Percentiles rank a stretch among this genome's conserved stretches.
These are phyloP conservation scores for Tauraco hartlaubi DNA, from an alignment of 2,797 vertebrate genomes.

Conservation along the genomic window DNA sequence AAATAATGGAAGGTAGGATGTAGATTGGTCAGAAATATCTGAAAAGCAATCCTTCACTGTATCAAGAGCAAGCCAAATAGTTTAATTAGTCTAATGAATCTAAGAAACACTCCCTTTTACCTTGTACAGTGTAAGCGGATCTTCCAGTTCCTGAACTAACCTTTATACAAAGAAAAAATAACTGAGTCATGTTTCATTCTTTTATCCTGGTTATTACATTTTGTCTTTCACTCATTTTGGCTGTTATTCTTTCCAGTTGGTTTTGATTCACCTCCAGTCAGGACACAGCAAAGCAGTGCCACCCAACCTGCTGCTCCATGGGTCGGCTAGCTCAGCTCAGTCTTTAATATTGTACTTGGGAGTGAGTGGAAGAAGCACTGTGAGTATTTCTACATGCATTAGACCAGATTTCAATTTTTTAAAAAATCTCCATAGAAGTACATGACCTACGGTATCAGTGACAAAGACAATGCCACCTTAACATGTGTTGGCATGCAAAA, in stretches of 20 bases:
- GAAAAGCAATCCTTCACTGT: neutral
- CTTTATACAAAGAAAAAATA: neutral
- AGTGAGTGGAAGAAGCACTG: neutral
- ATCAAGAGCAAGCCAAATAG: neutral
- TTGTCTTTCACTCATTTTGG: neutral
- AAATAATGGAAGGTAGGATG: neutral
- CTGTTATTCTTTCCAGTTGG: neutral
- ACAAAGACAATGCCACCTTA: neutral
- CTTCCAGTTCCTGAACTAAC: neutral
- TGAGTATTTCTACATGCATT: neutral
- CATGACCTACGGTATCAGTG: neutral
- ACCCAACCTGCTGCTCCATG: accelerated
- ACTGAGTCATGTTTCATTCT: neutral
- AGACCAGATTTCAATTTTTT: neutral
- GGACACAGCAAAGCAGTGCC: neutral
- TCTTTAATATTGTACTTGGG: neutral
- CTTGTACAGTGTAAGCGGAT: neutral
- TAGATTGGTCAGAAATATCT: neutral
- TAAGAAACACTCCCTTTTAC: neutral
- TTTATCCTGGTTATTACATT: neutral
- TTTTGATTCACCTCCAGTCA: neutral
- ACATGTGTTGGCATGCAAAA: neutral
- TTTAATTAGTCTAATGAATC: neutral
- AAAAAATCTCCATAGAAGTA: neutral
- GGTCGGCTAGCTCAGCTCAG: neutral